phyloP scores from a whole-genome alignment of 2,888 invertebrate genomes.

The Drosophila algonquin region DNA sequence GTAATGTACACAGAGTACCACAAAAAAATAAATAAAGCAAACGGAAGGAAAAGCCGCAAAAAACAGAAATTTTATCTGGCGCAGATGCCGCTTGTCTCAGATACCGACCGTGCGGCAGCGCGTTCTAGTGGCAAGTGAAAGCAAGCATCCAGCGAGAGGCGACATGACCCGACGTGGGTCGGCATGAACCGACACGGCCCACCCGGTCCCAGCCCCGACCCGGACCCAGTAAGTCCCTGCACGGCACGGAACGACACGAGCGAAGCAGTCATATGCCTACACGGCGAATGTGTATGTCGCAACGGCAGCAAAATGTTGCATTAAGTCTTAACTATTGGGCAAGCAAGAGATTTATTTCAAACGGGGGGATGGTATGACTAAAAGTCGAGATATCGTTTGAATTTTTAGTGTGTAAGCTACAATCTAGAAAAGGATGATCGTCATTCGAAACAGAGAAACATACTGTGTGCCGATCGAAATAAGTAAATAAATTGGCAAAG shows the following conservation, averaged over 20 bases:
- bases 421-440: too few relatives aligned
- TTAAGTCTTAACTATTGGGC: too few relatives aligned
- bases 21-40: neutral
- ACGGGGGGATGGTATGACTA: too few relatives aligned
- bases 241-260: too few relatives aligned
- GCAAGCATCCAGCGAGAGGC: neutral
- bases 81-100: neutral
- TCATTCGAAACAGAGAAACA: too few relatives aligned
- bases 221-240: neutral
- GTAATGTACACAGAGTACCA: neutral
- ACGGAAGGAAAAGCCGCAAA: neutral
- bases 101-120: conserved; percentile 18
- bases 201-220: neutral
- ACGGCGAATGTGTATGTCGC: neutral
- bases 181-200: neutral
- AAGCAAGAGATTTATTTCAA: too few relatives aligned
- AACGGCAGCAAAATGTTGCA: too few relatives aligned
- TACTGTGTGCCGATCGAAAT: too few relatives aligned
- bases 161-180: neutral
- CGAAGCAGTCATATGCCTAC: neutral
- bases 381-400: too few relatives aligned
- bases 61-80: neutral
- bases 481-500: too few relatives aligned
- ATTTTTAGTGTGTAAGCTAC: too few relatives aligned
- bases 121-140: conserved; percentile 29